Conservation (phyloP, 2,888 invertebrate genomes). For the Mystacides longicornis region DNA sequence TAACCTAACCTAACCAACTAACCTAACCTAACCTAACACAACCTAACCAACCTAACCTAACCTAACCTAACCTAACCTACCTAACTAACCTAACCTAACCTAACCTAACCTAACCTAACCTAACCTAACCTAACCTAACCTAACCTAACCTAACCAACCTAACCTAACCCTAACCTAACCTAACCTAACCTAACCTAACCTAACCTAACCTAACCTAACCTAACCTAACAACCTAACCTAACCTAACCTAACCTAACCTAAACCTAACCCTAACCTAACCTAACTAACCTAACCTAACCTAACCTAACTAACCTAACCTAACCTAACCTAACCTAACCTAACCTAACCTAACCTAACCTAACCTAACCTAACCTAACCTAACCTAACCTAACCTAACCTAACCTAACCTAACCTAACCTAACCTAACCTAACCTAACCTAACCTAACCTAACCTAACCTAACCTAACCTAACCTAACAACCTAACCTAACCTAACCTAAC, state of each 20-base stretch:
- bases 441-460: not conserved
- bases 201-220: constrained; percentile 12
- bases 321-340: not conserved
- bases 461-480: not conserved
- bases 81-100: constrained; percentile 14
- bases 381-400: not conserved
- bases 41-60: constrained; percentile 13
- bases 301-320: not conserved
- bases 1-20: constrained; percentile 14
- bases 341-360: not conserved
- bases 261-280: constrained; percentile 11
- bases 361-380: not conserved
- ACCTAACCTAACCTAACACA: constrained; percentile 14
- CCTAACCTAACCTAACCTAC: no score
- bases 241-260: constrained; percentile 9
- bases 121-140: constrained; percentile 6
- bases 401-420: not conserved
- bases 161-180: constrained; percentile 3
- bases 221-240: constrained; percentile 11
- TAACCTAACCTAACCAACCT: constrained; percentile 6
- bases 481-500: no score
- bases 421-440: not conserved
- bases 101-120: constrained; percentile 15
- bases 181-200: constrained; percentile 6
- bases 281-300: constrained; percentile 10